Evolutionary conservation across 2,888 invertebrate genomes (phyloP), one percentile per base, ranked within the genome.

Genomic region (Geotrupes spiniger): DNA sequence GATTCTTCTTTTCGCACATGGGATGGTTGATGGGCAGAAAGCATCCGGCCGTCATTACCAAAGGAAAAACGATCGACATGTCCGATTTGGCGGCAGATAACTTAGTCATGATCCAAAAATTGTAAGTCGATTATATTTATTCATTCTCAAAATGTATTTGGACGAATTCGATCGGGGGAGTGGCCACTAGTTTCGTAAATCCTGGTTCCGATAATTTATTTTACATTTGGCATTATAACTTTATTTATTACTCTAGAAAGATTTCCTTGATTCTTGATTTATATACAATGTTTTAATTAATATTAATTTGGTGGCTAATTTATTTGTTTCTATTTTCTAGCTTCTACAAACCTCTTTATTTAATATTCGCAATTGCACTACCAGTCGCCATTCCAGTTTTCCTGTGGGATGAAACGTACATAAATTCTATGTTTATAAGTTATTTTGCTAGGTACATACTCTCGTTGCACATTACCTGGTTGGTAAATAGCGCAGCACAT

Each of bases 1-100:
- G 92, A 1, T 91, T 93, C 75, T 92, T 92, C 76, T 93, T 92
- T 73, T 80, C 86, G 1, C 92, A 93, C 68, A 80, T 92, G 42
- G 92, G 92, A 4, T 94, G 92, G 92, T 73, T 92, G 12, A 79
- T 92, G 79, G 74, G 75, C 51, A 80, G 78, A 56, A 92, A 91
- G 67, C 92, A 92, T 65, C 90, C 89, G 0, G 79, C 83, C 52
- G 86, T 89, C 26, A 81, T 78, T 17, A 75, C 78, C 49, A 82
- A 85, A 56, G 88, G 81, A 15, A 71, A 69, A 61, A 76, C 74
- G 16, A 79, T 92, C 25, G 88, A 91, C 63, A 75, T 91, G 76
- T 81, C 82, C n/a, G 92, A 92, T 64, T 68, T 92, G 48, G 75
- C 80, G 57, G 77, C 78, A 1, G 90, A 92, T 64, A 79, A 80